These are phyloP conservation scores for Spatulosminthurus flaviceps DNA, from an alignment of 2,888 invertebrate species.

Conservation along the genomic window DNA sequence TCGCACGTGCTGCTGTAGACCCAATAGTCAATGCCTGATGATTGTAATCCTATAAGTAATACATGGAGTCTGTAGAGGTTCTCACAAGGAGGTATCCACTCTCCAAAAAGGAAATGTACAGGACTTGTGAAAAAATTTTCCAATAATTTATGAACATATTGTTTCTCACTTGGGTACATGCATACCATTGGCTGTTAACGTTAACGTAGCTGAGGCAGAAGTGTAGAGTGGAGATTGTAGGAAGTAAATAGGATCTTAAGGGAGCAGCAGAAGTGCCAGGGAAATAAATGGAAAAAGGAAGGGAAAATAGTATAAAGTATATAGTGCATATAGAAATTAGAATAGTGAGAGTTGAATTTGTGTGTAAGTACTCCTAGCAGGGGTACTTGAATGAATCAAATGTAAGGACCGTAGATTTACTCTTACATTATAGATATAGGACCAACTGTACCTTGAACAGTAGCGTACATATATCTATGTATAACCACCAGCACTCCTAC, in stretches of 20 bases:
- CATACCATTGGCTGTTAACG: too few relatives aligned
- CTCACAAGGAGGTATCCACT: too few relatives aligned
- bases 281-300: not conserved
- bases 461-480: not conserved
- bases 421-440: not conserved
- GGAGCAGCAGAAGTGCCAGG: not conserved
- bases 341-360: too few relatives aligned
- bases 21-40: not conserved
- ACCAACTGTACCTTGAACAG: not conserved
- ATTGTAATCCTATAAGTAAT: too few relatives aligned
- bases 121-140: too few relatives aligned
- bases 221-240: too few relatives aligned
- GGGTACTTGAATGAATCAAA: conserved; percentile 39
- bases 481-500: not conserved
- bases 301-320: not conserved
- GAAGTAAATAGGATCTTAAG: too few relatives aligned
- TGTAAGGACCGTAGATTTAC: not conserved
- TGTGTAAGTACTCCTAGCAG: not conserved
- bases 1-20: conserved; percentile 50
- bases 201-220: too few relatives aligned
- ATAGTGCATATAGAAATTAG: not conserved
- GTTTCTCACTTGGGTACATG: too few relatives aligned
- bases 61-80: too few relatives aligned
- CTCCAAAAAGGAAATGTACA: too few relatives aligned
- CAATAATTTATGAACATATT: too few relatives aligned